phyloP scores from a whole-genome alignment of 35 echinoderm and acorn worm genomes.

The Chiridota heheva region DNA sequence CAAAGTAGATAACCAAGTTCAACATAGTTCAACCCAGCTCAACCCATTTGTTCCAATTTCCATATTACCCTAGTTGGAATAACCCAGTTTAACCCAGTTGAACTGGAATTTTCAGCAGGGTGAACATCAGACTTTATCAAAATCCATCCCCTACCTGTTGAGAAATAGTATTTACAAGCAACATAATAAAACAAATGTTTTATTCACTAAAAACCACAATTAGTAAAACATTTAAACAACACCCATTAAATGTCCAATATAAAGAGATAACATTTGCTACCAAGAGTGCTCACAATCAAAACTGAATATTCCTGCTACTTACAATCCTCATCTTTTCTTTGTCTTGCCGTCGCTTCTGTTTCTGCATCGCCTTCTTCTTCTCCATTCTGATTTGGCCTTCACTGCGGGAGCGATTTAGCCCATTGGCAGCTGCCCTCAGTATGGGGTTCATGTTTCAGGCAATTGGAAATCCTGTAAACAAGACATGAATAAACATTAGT shows the following conservation, averaged over 20 bases:
- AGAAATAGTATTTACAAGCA: too few species aligned
- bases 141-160: too few species aligned
- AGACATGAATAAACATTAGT: too few species aligned
- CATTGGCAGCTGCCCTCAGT: slow-evolving; percentile 35
- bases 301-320: slow-evolving; percentile 4
- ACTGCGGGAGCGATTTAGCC: slow-evolving; percentile 26
- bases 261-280: background rate
- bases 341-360: slow-evolving; percentile 33
- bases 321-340: slow-evolving; percentile 42
- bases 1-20: too few species aligned
- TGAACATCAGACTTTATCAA: too few species aligned
- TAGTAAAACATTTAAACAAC: background rate
- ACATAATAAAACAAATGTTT: too few species aligned
- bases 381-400: slow-evolving; percentile 47
- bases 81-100: too few species aligned
- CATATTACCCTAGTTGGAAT: too few species aligned
- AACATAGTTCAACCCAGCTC: too few species aligned
- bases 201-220: background rate
- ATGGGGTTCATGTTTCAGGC: slow-evolving; percentile 56
- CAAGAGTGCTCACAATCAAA: background rate
- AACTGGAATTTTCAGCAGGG: too few species aligned
- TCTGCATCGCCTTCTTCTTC: slow-evolving; percentile 34
- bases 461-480: too few species aligned
- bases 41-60: too few species aligned
- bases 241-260: background rate